Base-by-base conservation (phyloP, 2,113 vertebrate species). In the Ellobius talpinus region DNA sequence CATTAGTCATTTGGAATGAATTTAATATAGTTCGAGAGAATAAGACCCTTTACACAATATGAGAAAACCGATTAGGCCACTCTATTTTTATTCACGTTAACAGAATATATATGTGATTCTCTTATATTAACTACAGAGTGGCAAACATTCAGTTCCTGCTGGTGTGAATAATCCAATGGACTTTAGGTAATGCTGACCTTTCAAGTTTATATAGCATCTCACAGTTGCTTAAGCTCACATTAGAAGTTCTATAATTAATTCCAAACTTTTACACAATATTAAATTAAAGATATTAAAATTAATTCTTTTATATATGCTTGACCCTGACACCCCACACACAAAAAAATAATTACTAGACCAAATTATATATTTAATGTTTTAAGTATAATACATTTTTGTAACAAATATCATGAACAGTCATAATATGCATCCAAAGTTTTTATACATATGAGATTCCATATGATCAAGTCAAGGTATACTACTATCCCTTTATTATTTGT, bases 401-500 rank as follows among this genome's bases (percentile, higher is more conserved):
- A 90, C 4, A 81, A 87, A 81, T 87, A 96, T 76, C 39, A 97
- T 23, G 36, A 23, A 89, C 55, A 70, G 95, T 78, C n/a, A 97
- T 26, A 33, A 26, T 97, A 95, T 55, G 12, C 55, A 95, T 96
- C 92, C 97, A 24, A 97, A 97, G 96, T 98, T 47, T 96, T 84
- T 95, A 97, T 97, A 93, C 23, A 76, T 79, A 70, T 96, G 31
- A 81, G 63, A 94, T 65, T 89, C 70, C 88, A 91, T 86, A 31
- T 92, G 3, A 70, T 19, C 26, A 63, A 96, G 72, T 1, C 45
- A 68, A 94, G 21, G 42, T 33, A 14, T 55, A 86, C 72, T 91
- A 55, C 17, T 84, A 36, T 94, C 78, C 13, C 33, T 45, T 24
- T 72, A 65, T 72, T 24, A 96, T 73, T 55, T 29, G 91, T 92